Evolutionary conservation across 2,888 invertebrate species (phyloP), one percentile per base, ranked within the genome.

Genomic region (Silvanus unidentatus): DNA sequence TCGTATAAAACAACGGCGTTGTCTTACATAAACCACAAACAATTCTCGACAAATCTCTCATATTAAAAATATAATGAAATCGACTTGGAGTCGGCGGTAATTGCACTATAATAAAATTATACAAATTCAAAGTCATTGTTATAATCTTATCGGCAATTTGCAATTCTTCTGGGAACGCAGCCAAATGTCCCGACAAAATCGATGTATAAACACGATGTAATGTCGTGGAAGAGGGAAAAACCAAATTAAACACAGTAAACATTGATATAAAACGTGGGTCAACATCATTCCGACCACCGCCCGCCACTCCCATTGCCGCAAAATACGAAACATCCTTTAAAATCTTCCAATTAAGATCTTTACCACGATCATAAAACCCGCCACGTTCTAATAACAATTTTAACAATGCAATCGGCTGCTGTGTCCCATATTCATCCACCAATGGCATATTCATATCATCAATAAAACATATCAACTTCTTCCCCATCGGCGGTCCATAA

Each of bases 401-500:
- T n/a, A 96, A 71, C 29, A 95, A 72, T 0, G 94, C 95, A 55
- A 94, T 91, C 0, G 95, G 94, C 63, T 95, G 95, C 64, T 95
- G 95, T 0, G 93, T 94, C 0, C 94, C 94, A 65, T 94, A 94
- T 0, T 79, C 82, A 63, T 91, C 90, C 37, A 86, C 84, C 71
- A 84, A 79, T 27, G 95, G 94, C 93, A 94, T 94, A 66, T 94
- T 93, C 84, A 95, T 86, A 64, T 96, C 94, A 64, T 96, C 95
- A 53, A 95, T 86, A 64, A 95, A 96, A 52, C 91, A 81, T 29
- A 94, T 78, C 66, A 95, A 78, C 62, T 87, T 86, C 72, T 92
- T 95, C 27, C 94, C 94, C 46, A 88, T 79, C 0, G 92, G 88
- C 28, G 95, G 95, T 0, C 93, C 94, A 64, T 86, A 94, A 2